phyloP scores from a whole-genome alignment of 2,888 invertebrate genomes.

The Meiosimyza decipiens region DNA sequence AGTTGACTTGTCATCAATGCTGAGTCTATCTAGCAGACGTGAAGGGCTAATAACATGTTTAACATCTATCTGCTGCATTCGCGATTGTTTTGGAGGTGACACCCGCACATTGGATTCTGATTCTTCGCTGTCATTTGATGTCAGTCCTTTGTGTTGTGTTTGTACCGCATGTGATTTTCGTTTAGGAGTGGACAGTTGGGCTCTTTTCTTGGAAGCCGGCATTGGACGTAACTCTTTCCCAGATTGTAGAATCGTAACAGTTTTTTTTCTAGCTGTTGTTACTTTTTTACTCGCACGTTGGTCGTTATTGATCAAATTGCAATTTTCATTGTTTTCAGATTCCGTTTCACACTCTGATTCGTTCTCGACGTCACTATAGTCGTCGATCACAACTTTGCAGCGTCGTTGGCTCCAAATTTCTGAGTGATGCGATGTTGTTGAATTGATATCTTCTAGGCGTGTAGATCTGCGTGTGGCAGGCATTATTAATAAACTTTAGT shows the following conservation, averaged over 20 bases:
- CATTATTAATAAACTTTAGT: conserved; percentile 49
- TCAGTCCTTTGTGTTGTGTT: conserved; percentile 24
- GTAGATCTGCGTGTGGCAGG: conserved; percentile 61
- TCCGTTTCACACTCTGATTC: conserved; percentile 39
- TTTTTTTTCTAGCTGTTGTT: not conserved
- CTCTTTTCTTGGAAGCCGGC: conserved; percentile 53
- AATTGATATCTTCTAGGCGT: conserved; percentile 51
- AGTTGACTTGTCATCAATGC: conserved; percentile 53
- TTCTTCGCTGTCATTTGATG: conserved; percentile 32
- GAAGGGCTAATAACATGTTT: conserved; percentile 60
- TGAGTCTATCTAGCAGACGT: conserved; percentile 59
- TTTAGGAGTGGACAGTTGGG: conserved; percentile 41
- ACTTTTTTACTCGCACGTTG: not conserved
- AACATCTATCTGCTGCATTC: conserved; percentile 43
- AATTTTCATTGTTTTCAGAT: conserved; percentile 58
- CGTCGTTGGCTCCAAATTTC: conserved; percentile 56
- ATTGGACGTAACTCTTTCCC: too few species aligned
- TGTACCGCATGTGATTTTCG: conserved; percentile 39
- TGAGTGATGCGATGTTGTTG: conserved; percentile 45
- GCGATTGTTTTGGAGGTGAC: conserved; percentile 63
- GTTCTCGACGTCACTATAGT: conserved; percentile 52
- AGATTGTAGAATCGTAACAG: conserved; percentile 48
- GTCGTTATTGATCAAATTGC: conserved; percentile 53
- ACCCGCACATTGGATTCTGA: conserved; percentile 44
- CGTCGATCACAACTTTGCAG: conserved; percentile 46